These are phyloP conservation scores for Petrocephalus schoutedeni DNA, from an alignment of 2,797 vertebrate species.

Conservation along the genomic window DNA sequence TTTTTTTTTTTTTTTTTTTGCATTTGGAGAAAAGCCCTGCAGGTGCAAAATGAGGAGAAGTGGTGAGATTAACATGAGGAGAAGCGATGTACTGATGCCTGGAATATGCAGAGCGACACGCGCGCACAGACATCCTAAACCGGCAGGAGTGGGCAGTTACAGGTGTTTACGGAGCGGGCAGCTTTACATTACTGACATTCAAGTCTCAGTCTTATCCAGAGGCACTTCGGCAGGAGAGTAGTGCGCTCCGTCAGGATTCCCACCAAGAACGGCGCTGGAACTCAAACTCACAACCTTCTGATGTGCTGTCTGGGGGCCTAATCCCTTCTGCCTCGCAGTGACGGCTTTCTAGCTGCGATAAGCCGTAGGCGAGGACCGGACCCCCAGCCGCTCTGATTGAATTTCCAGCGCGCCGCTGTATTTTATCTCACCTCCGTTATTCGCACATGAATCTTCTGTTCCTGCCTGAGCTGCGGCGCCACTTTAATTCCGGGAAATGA, in stretches of 20 bases:
- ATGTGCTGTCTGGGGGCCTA: neutral
- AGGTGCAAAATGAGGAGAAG: neutral
- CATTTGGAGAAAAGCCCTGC: neutral
- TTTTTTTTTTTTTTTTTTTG: neutral
- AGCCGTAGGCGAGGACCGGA: neutral
- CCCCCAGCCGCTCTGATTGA: neutral
- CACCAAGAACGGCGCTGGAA: too few relatives aligned
- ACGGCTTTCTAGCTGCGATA: neutral
- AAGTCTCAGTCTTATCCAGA: neutral
- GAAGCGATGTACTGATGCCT: neutral
- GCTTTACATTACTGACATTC: conserved; percentile 10
- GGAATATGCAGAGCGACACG: neutral
- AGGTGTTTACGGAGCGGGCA: conserved; percentile 11
- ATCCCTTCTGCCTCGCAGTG: neutral
- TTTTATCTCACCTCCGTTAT: conserved; percentile 8
- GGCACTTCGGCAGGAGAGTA: neutral
- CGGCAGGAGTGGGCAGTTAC: neutral
- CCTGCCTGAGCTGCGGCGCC: neutral
- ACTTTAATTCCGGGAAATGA: conserved; percentile 4
- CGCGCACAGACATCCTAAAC: neutral
- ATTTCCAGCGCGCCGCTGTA: neutral
- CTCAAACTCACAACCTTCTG: neutral
- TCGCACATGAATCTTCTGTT: neutral
- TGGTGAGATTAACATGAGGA: neutral
- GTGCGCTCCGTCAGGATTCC: neutral